Evolutionary conservation across 2,888 invertebrate species (phyloP).

Genomic region (Agonopterix alstromeriana): DNA sequence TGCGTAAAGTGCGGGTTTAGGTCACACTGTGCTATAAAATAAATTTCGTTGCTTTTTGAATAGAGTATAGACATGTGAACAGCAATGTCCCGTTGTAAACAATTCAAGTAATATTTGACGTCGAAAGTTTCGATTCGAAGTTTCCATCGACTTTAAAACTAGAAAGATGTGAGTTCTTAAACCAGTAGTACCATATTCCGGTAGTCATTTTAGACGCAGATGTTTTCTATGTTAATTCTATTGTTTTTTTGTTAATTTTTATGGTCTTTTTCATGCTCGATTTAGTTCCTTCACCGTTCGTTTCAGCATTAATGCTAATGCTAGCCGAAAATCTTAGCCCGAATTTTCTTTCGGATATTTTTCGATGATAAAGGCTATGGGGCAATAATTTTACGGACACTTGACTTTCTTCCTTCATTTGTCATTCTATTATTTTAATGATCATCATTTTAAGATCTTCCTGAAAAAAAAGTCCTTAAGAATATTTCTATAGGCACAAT

Average conservation of each 20-base stretch:
- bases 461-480: too few relatives aligned
- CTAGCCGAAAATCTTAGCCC: constrained; percentile 32
- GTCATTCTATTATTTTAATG: too few relatives aligned
- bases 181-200: constrained; percentile 29
- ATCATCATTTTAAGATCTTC: too few relatives aligned
- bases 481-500: too few relatives aligned
- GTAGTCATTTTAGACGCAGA: constrained; percentile 61
- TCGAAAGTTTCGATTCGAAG: background rate
- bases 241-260: constrained; percentile 77
- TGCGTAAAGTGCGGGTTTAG: too few relatives aligned
- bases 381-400: too few relatives aligned
- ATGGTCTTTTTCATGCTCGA: constrained; percentile 69
- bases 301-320: constrained; percentile 66
- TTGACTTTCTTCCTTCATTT: too few relatives aligned
- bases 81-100: background rate
- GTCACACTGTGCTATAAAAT: too few relatives aligned
- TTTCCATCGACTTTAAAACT: background rate
- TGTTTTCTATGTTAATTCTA: constrained; percentile 76
- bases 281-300: constrained; percentile 61
- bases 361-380: too few relatives aligned
- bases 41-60: too few relatives aligned
- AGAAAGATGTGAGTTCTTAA: background rate
- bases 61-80: too few relatives aligned
- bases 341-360: too few relatives aligned
- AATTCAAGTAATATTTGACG: constrained; percentile 1